Percentiles rank a stretch among this genome's conserved stretches.
phyloP scores from a whole-genome alignment of 2,888 invertebrate species.

The Chalcosyrphus nemorum region DNA sequence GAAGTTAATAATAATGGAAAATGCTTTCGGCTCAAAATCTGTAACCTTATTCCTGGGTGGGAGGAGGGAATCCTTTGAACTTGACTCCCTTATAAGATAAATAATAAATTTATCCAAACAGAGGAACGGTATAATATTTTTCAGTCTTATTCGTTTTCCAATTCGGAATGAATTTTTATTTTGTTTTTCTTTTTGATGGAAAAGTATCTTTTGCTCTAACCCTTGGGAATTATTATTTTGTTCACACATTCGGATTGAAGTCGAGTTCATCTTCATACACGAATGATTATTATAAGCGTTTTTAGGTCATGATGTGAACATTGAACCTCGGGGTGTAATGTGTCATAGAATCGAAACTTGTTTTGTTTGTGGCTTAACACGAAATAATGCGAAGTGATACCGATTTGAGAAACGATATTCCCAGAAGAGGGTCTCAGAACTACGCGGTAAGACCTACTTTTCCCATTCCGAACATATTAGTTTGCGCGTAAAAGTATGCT shows the following conservation, averaged over 20 bases:
- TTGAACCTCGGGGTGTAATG: not conserved
- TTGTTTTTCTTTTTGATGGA: not conserved
- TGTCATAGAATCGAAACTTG: not conserved
- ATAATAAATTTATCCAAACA: conserved; percentile 43
- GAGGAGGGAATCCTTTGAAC: conserved; percentile 48
- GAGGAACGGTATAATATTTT: not conserved
- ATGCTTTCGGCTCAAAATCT: conserved; percentile 9
- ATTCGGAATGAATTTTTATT: too few relatives aligned
- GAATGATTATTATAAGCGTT: not conserved
- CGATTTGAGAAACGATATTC: too few relatives aligned
- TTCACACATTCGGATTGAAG: conserved; percentile 1
- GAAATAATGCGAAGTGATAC: too few relatives aligned
- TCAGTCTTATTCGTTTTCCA: not conserved
- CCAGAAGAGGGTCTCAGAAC: too few relatives aligned
- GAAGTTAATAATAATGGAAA: conserved; percentile 49
- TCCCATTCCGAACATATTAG: too few relatives aligned
- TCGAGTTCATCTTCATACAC: not conserved
- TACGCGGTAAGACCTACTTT: too few relatives aligned
- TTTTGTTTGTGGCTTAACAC: not conserved
- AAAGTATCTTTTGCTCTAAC: not conserved
- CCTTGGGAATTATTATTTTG: not conserved
- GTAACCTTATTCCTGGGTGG: not conserved
- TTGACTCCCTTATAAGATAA: conserved; percentile 29
- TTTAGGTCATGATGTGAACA: not conserved
- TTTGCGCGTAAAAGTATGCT: too few relatives aligned